These are phyloP conservation scores for Paraescarpia echinospica DNA, from an alignment of 1,140 invertebrate species.

Conservation along the genomic window DNA sequence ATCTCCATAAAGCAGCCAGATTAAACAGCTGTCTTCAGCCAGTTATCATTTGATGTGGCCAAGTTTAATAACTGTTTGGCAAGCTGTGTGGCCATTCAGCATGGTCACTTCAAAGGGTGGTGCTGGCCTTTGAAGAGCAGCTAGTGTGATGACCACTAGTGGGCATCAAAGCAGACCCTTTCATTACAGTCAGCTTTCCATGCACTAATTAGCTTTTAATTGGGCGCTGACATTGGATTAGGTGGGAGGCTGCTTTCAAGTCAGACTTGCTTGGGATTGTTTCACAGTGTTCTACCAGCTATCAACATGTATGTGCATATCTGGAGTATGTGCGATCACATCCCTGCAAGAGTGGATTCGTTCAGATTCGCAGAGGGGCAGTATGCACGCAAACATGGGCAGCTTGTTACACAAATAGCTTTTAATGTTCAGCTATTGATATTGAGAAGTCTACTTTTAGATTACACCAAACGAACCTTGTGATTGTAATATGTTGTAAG, in stretches of 20 bases:
- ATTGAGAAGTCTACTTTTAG: neutral
- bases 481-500: neutral
- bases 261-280: neutral
- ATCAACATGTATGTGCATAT: neutral
- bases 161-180: neutral
- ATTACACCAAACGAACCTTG: neutral
- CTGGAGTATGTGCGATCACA: neutral
- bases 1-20: neutral
- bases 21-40: neutral
- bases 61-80: neutral
- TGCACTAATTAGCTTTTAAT: slow-evolving; percentile 1
- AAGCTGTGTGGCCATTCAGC: neutral
- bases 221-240: neutral
- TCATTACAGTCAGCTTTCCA: slow-evolving; percentile 5
- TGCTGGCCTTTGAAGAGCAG: neutral
- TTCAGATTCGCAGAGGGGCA: neutral
- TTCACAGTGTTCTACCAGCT: neutral
- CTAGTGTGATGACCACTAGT: neutral
- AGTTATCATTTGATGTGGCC: neutral
- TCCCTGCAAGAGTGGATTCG: neutral
- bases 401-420: neutral
- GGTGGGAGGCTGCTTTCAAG: neutral
- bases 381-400: too few relatives aligned
- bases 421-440: neutral
- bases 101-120: neutral